These are phyloP conservation scores for Bucco capensis DNA, from an alignment of 2,113 vertebrate genomes.

Conservation along the genomic window DNA sequence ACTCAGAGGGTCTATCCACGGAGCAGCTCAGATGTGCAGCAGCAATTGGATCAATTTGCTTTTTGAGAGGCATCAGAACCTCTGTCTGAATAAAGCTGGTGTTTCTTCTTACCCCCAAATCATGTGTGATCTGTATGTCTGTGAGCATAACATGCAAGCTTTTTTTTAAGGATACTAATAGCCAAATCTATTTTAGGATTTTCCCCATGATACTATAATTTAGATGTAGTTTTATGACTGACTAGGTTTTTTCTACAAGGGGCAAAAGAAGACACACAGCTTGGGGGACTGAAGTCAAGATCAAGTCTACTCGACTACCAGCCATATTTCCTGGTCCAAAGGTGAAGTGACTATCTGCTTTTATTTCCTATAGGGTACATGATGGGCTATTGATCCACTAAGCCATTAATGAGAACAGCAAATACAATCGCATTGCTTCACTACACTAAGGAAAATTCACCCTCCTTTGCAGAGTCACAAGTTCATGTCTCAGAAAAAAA, in stretches of 20 bases:
- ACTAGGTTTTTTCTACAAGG: background rate
- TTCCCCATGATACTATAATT: background rate
- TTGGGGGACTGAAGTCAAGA: background rate
- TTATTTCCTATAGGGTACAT: background rate
- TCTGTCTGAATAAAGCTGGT: no score
- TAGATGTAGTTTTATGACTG: background rate
- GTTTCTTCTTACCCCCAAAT: background rate
- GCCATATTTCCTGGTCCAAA: background rate
- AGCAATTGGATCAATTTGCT: no score
- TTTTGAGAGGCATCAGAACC: no score
- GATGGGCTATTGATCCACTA: background rate
- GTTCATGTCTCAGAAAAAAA: background rate
- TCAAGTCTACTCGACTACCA: background rate
- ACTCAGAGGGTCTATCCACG: no score
- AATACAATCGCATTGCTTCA: background rate
- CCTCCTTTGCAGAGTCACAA: background rate
- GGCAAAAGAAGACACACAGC: background rate
- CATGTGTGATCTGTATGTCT: background rate
- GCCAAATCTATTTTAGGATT: background rate
- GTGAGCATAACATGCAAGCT: rapidly evolving
- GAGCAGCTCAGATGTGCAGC: no score
- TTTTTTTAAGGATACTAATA: background rate
- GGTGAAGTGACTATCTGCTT: background rate
- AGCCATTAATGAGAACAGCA: background rate
- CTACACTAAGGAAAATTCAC: background rate